Conservation (phyloP, 2,797 vertebrate genomes). For the Argentina silus region DNA sequence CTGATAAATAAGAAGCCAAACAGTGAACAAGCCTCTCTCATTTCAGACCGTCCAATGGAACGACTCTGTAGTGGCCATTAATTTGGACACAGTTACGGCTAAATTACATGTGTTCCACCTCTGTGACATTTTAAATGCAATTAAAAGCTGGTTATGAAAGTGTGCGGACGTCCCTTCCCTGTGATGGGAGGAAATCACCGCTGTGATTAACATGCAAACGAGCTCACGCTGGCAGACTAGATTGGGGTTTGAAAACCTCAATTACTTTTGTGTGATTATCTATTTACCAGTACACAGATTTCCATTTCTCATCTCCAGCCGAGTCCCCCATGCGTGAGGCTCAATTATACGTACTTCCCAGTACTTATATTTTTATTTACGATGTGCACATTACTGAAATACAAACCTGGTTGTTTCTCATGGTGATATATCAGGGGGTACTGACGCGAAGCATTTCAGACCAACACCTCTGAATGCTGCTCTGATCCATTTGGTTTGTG, state of each 20-base stretch:
- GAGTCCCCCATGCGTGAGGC: conserved; percentile 52
- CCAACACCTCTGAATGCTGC: conserved; percentile 56
- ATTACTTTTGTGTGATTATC: conserved; percentile 99
- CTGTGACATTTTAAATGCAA: conserved; percentile 99
- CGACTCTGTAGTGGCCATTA: conserved; percentile 85
- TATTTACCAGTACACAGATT: conserved; percentile 99
- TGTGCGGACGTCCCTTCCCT: conserved; percentile 90
- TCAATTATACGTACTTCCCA: conserved; percentile 74
- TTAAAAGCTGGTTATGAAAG: conserved; percentile 99
- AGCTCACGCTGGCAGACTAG: conserved; percentile 99
- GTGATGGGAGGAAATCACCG: conserved; percentile 90
- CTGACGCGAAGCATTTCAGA: conserved; percentile 37
- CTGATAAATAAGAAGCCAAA: conserved; percentile 72
- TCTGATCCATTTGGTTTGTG: conserved; percentile 60
- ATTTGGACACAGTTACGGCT: conserved; percentile 99
- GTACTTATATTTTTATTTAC: conserved; percentile 86
- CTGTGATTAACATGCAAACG: conserved; percentile 99
- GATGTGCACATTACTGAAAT: conserved; percentile 67
- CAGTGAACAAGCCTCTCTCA: conserved; percentile 76
- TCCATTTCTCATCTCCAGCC: conserved; percentile 96
- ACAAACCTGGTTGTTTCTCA: conserved; percentile 68
- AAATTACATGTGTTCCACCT: conserved; percentile 99
- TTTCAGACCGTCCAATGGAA: conserved; percentile 74
- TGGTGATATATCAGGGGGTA: conserved; percentile 63
- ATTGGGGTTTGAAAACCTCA: conserved; percentile 99